Conservation (phyloP, 2,113 vertebrate genomes). For the Nycticorax nycticorax region DNA sequence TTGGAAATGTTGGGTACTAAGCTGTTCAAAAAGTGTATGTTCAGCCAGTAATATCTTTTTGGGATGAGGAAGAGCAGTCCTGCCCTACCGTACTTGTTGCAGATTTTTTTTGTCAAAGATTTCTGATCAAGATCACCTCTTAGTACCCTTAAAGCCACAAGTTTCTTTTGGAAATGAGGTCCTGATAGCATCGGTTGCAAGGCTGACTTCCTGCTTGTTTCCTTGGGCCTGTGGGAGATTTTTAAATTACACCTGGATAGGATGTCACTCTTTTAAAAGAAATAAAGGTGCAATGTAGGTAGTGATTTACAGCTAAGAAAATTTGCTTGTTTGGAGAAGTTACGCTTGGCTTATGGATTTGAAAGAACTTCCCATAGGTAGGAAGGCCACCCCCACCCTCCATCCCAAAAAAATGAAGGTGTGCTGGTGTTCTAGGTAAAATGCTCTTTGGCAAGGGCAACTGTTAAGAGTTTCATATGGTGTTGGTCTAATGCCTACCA, state of each 20-base stretch:
- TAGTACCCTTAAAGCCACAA: neutral
- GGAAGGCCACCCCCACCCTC: neutral
- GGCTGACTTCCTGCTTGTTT: neutral
- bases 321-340: neutral
- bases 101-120: neutral
- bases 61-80: neutral
- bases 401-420: neutral
- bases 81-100: neutral
- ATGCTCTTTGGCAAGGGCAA: neutral
- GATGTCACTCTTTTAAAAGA: neutral
- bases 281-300: neutral
- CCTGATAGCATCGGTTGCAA: neutral
- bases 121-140: neutral
- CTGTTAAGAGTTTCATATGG: neutral
- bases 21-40: neutral
- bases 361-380: neutral
- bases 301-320: neutral
- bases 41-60: neutral
- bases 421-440: neutral
- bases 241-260: neutral
- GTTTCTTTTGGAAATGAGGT: neutral
- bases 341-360: neutral
- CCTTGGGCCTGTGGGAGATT: neutral
- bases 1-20: neutral
- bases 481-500: neutral